Evolutionary conservation across 2,888 invertebrate species (phyloP), one percentile per base, ranked within the genome.

Genomic region (Anagyrus pseudococci): DNA sequence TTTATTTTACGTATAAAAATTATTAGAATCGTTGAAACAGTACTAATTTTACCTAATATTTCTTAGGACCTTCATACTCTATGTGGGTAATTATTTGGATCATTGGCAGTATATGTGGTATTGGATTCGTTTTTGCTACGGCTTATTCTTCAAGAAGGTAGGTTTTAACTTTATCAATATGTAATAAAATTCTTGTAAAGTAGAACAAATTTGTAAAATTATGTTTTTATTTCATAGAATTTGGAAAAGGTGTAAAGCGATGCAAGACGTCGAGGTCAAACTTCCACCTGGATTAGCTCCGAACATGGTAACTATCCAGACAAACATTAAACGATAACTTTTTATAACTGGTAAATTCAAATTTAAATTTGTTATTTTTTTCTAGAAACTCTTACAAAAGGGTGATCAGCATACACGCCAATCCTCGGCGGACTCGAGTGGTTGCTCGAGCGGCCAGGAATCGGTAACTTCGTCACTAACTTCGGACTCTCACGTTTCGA

Each of bases 181-280:
- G n/a, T n/a, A n/a, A n/a, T n/a, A n/a, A n/a, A n/a, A n/a, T n/a
- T n/a, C n/a, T n/a, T n/a, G n/a, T n/a, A n/a, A n/a, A n/a, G n/a
- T n/a, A n/a, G n/a, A n/a, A 25, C n/a, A 29, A 46, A 2, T 52
- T 40, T 15, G 13, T 49, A 2, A 29, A 33, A 41, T 26, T 19
- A 17, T 20, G 15, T 22, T 15, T 56, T 43, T 58, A 23, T 46
- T 43, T 77, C 81, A 77, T 68, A 88, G 88, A 74, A 73, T 85
- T 25, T 88, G 87, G 80, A 82, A 83, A 61, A 85, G 84, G 66
- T 87, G 85, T 71, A 85, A 85, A 72, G 85, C 83, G 70, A 89
- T 89, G 88, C 84, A 85, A 72, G 86, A 89, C 70, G 87, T 90
- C 23, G 86, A 87, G 73, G 86, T 88, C 15, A 87, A 87, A 70